A percentile compares a stretch with the other conserved stretches of the same genome.
Conservation (phyloP, 2,797 vertebrate species). For the Paedocypris micromegethes region DNA sequence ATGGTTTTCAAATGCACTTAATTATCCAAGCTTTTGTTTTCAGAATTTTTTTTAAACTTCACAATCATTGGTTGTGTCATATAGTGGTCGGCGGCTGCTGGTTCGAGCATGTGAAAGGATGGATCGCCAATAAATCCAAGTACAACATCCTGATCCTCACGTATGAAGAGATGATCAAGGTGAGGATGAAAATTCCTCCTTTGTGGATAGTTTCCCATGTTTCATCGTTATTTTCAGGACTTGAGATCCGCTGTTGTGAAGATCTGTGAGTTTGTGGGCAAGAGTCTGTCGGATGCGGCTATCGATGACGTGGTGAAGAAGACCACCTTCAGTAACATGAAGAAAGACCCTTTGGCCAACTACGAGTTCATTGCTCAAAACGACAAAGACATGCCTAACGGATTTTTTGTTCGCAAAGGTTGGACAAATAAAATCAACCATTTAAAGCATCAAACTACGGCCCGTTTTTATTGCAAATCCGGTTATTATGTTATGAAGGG, state of each 20-base stretch:
- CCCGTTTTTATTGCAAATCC: no score
- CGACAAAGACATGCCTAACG: no score
- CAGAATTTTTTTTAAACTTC: no score
- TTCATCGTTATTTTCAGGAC: conserved; percentile 44
- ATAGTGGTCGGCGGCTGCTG: conserved; percentile 54
- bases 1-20: no score
- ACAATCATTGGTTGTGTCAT: no score
- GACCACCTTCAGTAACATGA: conserved; percentile 59
- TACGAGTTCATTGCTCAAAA: conserved; percentile 45
- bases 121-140: conserved; percentile 61
- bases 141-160: conserved; percentile 67
- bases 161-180: conserved; percentile 71
- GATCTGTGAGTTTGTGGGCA: conserved; percentile 62
- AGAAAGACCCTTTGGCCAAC: conserved; percentile 56
- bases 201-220: background rate
- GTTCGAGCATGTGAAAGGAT: conserved; percentile 65
- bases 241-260: conserved; percentile 57
- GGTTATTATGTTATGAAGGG: no score
- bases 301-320: conserved; percentile 57
- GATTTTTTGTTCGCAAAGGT: no score
- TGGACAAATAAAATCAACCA: no score
- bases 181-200: conserved; percentile 25
- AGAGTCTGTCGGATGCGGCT: conserved; percentile 56
- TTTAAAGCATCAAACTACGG: no score
- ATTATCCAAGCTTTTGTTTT: no score